These are phyloP conservation scores for Cephalophus harveyi DNA, from an alignment of 2,113 vertebrate genomes.

Conservation along the genomic window DNA sequence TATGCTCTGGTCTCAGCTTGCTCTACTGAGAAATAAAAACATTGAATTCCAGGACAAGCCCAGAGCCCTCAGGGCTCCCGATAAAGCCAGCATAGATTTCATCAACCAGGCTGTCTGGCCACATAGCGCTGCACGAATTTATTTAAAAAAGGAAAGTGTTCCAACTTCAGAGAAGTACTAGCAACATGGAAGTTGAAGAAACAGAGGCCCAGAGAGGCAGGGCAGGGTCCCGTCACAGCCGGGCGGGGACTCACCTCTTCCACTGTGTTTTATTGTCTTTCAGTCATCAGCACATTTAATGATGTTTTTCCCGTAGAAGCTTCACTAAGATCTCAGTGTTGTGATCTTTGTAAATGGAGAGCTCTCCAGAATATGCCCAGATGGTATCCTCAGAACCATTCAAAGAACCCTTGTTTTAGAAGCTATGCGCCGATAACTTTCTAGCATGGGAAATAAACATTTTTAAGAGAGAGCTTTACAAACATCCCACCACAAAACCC, in stretches of 20 bases:
- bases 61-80: neutral
- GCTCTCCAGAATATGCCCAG: neutral
- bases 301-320: neutral
- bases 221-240: rapidly evolving
- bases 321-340: neutral
- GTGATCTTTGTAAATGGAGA: neutral
- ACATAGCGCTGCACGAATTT: too few species aligned
- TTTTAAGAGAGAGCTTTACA: neutral
- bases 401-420: neutral
- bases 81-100: neutral
- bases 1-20: neutral
- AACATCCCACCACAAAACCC: neutral
- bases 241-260: rapidly evolving
- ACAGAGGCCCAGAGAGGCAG: neutral
- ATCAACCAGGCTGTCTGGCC: neutral
- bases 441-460: neutral
- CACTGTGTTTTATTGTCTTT: neutral
- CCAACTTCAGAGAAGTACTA: neutral
- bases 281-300: rapidly evolving
- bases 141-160: neutral
- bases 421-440: neutral
- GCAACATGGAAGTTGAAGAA: rapidly evolving
- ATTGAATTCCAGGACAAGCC: neutral
- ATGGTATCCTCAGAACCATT: neutral
- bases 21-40: too few species aligned